phyloP scores from a whole-genome alignment of 2,113 vertebrate species.

The mouse (Mus musculus) region GRCm39 chr5:130291501-130292000 shows the following conservation, averaged over 20 bases:
- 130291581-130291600: background rate
- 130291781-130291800: constrained; percentile 85
- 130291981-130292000: background rate
- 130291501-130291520: background rate
- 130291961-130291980: background rate
- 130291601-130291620: background rate
- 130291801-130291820: background rate
- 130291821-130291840: background rate
- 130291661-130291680: constrained; percentile 7
- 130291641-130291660: constrained; percentile 65
- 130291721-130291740: constrained; percentile 85
- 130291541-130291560: background rate
- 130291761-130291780: constrained; percentile 96
- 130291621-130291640: constrained; percentile 45
- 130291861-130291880: background rate
- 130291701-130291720: constrained; percentile 13
- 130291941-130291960: background rate
- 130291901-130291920: background rate
- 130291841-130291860: background rate
- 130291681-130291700: background rate
- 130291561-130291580: background rate
- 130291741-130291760: constrained; percentile 94
- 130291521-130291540: background rate
- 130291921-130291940: background rate
- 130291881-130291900: background rate